Base-by-base conservation (phyloP, 2,113 vertebrate species). In the Psephotus haematonotus region DNA sequence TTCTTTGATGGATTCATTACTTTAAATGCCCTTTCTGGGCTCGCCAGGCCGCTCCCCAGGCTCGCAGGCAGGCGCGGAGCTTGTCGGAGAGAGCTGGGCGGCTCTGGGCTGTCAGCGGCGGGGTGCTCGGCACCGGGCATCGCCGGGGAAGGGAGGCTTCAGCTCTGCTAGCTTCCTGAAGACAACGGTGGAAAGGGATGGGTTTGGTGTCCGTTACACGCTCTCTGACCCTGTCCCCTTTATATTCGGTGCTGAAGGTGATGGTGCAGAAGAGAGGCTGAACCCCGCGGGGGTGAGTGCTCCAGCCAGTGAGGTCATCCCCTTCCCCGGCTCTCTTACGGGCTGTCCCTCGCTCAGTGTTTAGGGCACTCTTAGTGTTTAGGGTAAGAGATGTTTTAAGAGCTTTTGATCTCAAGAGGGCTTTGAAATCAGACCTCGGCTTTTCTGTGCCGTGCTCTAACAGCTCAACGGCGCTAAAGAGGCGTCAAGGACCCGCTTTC, bases 31-130 rank as follows among this genome's bases (percentile, higher is more conserved):
- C 17, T 43, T 72, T 37, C 33, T 17, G 7, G 4, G 57, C 29
- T 33, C 11, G 20, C n/a, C 23, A 10, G 39, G 25, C 39, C 15
- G 11, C 39, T n/a, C 23, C 7, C 35, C 35, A 6, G 33, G 7
- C 31, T 33, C 33, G 76, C 19, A 43, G 62, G 46, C 15, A 5
- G 23, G 43, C 13, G 2, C 29, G 37, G 76, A 7, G 23, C 28
- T 44, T 4, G 29, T 13, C 10, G 17, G 16, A 68, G 39, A 11
- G 11, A 55, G 23, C 39, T 6, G 35, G 13, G 60, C 18, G 22
- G 50, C 10, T 8, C 7, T 1, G 43, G 35, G 8, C 71, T 19
- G 4, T 14, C 3, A 17, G 7, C 18, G 5, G 29, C 5, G 4
- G 33, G 27, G 12, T 11, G 6, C 55, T 13, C 29, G n/a, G 72